A percentile compares a stretch with the other conserved stretches of the same genome.
Conservation (phyloP, 2,888 invertebrate species). For the Muschampia staudingeri region DNA sequence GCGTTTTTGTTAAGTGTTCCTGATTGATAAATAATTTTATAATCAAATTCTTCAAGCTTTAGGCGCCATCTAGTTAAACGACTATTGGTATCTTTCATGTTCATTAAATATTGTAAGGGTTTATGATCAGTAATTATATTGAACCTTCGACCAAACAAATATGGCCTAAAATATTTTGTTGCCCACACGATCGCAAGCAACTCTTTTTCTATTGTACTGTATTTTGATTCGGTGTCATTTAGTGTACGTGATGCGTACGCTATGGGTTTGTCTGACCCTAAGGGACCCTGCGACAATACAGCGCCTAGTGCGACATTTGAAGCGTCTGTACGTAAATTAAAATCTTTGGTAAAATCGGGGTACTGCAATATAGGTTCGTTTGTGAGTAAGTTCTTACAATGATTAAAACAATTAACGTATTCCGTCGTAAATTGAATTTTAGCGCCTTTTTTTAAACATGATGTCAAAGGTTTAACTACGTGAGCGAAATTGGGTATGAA, state of each 20-base stretch:
- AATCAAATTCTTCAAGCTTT: neutral
- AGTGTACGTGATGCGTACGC: no score
- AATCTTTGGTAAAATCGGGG: slow-evolving; percentile 65
- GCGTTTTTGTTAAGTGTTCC: slow-evolving; percentile 4
- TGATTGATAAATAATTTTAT: slow-evolving; percentile 14
- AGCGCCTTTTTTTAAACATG: slow-evolving; percentile 51
- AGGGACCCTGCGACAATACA: no score
- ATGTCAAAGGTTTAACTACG: slow-evolving; percentile 63
- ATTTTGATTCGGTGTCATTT: no score
- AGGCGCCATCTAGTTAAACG: slow-evolving; percentile 41
- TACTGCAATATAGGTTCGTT: slow-evolving; percentile 31
- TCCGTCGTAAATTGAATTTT: slow-evolving; percentile 24
- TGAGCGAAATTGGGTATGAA: slow-evolving; percentile 65
- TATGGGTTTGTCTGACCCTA: no score
- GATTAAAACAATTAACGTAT: slow-evolving; percentile 34
- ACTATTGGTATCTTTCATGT: slow-evolving; percentile 40
- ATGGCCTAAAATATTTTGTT: no score
- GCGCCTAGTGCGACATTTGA: no score
- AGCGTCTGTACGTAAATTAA: slow-evolving; percentile 5
- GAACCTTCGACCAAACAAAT: no score
- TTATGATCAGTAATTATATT: neutral
- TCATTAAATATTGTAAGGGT: slow-evolving; percentile 34
- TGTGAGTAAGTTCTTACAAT: slow-evolving; percentile 36
- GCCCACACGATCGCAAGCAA: no score
- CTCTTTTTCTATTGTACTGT: no score